Conservation (phyloP, 2,888 invertebrate genomes). For the Archips crataeganus region DNA sequence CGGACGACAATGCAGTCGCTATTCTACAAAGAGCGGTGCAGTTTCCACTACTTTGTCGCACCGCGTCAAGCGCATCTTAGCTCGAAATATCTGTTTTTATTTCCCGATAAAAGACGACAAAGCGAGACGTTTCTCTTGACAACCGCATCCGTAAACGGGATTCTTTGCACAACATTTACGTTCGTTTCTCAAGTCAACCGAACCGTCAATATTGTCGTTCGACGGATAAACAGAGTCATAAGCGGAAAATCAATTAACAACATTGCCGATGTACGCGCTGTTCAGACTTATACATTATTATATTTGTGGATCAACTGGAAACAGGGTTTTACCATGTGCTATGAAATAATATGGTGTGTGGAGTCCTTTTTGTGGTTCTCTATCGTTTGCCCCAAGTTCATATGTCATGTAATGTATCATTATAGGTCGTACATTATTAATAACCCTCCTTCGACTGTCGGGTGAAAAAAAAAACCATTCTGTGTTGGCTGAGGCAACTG, state of each 20-base stretch:
- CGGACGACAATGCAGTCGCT: background rate
- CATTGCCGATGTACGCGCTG: background rate
- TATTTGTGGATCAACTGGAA: too few species aligned
- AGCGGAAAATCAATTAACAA: slow-evolving; percentile 7
- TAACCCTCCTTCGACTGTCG: too few species aligned
- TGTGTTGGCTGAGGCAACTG: too few species aligned
- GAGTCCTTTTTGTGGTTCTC: too few species aligned
- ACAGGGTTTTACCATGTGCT: too few species aligned
- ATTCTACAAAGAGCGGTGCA: background rate
- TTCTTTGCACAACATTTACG: slow-evolving; percentile 37
- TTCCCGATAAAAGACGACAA: slow-evolving; percentile 37
- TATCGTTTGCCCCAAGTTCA: too few species aligned
- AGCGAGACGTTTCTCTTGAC: slow-evolving; percentile 22
- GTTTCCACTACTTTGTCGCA: slow-evolving; percentile 46
- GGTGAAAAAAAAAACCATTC: too few species aligned
- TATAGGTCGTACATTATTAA: too few species aligned
- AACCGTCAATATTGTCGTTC: slow-evolving; percentile 32
- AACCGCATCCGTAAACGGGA: slow-evolving; percentile 36
- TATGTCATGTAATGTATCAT: too few species aligned
- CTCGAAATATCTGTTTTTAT: slow-evolving; percentile 40
- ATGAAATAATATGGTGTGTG: too few species aligned
- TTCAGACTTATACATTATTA: slow-evolving; percentile 56
- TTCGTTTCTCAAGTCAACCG: slow-evolving; percentile 24
- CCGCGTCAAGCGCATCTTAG: slow-evolving; percentile 42
- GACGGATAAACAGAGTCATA: slow-evolving; percentile 3